Conservation (phyloP, 2,797 vertebrate genomes). For the Graptemys geographica region DNA sequence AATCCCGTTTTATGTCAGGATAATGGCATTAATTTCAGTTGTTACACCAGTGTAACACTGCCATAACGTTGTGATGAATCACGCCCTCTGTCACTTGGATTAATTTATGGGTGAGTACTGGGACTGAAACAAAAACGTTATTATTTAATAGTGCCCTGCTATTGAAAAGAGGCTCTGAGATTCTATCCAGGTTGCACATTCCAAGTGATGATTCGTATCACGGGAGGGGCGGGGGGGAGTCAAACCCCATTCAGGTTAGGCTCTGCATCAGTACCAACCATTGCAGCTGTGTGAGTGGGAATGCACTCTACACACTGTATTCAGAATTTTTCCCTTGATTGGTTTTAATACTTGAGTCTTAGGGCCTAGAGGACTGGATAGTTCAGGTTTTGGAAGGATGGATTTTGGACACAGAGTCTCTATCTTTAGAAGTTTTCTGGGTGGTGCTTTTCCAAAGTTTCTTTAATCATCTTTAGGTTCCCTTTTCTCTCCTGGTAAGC, state of each 20-base stretch:
- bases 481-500: neutral
- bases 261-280: neutral
- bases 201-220: neutral
- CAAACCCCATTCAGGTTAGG: neutral
- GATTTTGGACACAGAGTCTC: neutral
- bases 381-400: neutral
- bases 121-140: neutral
- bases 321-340: neutral
- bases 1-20: accelerated
- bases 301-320: too few species aligned
- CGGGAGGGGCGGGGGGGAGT: neutral
- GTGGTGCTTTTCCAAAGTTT: neutral
- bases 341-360: neutral
- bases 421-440: neutral
- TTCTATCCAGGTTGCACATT: neutral
- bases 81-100: neutral
- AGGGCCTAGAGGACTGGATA: neutral
- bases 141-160: neutral
- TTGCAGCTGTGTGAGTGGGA: neutral
- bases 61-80: neutral
- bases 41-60: neutral
- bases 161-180: neutral
- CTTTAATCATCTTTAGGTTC: neutral
- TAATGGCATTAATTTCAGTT: neutral
- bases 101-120: too few species aligned